Base-by-base conservation (phyloP, 2,888 invertebrate genomes). In the Apotomis turbidana region DNA sequence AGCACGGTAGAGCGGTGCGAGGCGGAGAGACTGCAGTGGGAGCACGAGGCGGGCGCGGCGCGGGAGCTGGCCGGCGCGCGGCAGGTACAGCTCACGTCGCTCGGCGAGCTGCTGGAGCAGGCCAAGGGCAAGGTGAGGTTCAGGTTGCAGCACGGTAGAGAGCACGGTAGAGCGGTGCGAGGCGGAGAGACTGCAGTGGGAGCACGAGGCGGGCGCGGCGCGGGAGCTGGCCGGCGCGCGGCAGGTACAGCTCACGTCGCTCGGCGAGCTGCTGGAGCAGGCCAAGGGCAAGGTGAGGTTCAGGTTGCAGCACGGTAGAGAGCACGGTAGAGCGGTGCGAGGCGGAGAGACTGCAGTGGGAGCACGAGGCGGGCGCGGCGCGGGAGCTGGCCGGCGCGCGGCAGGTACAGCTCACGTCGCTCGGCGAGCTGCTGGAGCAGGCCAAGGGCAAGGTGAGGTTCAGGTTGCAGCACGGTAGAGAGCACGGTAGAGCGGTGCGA, bases 41-140 rank as follows among this genome's bases (percentile, higher is more conserved):
- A 98, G 79, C 94, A 95, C 51, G 97, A 97, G 79, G 90, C 97
- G 74, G 94, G 94, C 8, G 93, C 95, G 74, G 95, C 96, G 66
- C 95, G 95, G 77, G 97, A 98, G 82, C 95, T 96, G 76, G 95
- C 96, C 51, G 96, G 96, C 3, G 96, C 96, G 73, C 94, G 96
- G 38, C 95, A 96, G 81, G 97, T 97, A 77, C 98, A 98, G 90
- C 95, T 97, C 61, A 95, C 95, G 79, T 94, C 97, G 59, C 92
- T 97, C 76, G 95, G 95, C 27, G 97, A 97, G 66, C 90, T 97
- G 73, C 90, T 98, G 27, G 98, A 98, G 76, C 97, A 97, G 85
- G 97, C 98, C 8, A 95, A 97, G 81, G 96, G 97, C 4, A 98
- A 98, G 94, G 95, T 95, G 78, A 79, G 72, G 27, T 27, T 27